Base-by-base conservation (phyloP, 2,113 vertebrate species). In the Saccopteryx bilineata region DNA sequence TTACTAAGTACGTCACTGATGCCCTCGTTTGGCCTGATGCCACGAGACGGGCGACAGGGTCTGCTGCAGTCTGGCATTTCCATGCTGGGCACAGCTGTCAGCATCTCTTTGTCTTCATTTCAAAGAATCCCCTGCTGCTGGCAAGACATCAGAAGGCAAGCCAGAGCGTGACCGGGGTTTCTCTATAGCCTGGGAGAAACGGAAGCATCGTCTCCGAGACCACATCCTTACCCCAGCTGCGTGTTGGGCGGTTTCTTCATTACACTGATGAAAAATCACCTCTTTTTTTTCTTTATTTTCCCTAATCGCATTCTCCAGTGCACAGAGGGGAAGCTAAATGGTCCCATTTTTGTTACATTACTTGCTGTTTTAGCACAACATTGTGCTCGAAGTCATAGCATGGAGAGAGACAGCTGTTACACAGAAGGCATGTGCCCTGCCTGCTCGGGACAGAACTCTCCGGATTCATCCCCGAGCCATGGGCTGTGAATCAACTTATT, bases 61-160 rank as follows among this genome's bases (percentile, higher is more conserved):
- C 87, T 91, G 98, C 95, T 96, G 97, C 97, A 94, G 96, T 91
- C 97, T 98, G 98, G 98, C 96, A 58, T 90, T 98, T 97, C 97
- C 33, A 86, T 96, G 96, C 98, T 97, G 98, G 98, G 94, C 98
- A 98, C 98, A 99, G 98, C 98, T 98, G 98, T 98, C 98, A 98
- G 98, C 96, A 96, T 97, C 98, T 98, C 98, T 98, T 98, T 98
- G 96, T 97, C 97, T 98, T 97, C 97, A 80, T 98, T 98, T 98
- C 98, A 97, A 96, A 97, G 97, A 97, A 97, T 98, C 97, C 96
- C 97, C 97, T 98, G 97, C 92, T 97, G 92, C 96, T 98, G 98
- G 98, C 98, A 98, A 97, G 88, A 97, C 96, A 98, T 98, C 98
- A 98, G 93, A 98, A 97, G 95, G 96, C 95, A 93, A 93, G 95